Evolutionary conservation across 1,140 invertebrate species (phyloP), one percentile per base, ranked within the genome.

Genomic region (Metopolophium dirhodum): DNA sequence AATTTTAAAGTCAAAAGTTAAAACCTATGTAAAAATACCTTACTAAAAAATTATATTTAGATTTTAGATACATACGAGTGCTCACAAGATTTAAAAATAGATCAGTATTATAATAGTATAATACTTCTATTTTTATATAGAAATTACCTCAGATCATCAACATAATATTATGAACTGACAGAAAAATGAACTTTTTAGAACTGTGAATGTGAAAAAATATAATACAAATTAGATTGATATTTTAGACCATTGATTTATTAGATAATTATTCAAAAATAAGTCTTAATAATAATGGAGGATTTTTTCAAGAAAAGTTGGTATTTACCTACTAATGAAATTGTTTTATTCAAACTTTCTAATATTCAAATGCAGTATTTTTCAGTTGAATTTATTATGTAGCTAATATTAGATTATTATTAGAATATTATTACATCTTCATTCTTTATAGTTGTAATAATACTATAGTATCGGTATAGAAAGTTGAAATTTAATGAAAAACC

Each of bases 41-140:
- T 77, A 77, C 61, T n/a, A 30, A 77, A n/a, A n/a, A n/a, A 30
- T 77, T 77, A 77, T 77, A 77, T 77, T 77, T 77, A 77, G 61
- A n/a, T n/a, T 77, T 77, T 35, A 20, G 4, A n/a, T 7, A 77
- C 30, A 77, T 77, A 30, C 14, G 30, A 77, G n/a, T 77, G n/a
- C 6, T 77, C 30, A 18, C n/a, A 7, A 77, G 11, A 77, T n/a
- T 77, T 77, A 77, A 77, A 77, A 77, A 77, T 77, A 77, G 61
- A 77, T 77, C 14, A 77, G 61, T n/a, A 77, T 77, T n/a, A 77
- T 77, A 77, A n/a, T 77, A 35, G 11, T 35, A 77, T 77, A n/a
- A 18, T 77, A 77, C 61, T 68, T 68, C 30, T 68, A 30, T 68
- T n/a, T 68, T 68, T 30, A n/a, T 68, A 77, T 7, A 77, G 61